Evolutionary conservation across 2,797 vertebrate species (phyloP).

Genomic region (Poecilia velifera): DNA sequence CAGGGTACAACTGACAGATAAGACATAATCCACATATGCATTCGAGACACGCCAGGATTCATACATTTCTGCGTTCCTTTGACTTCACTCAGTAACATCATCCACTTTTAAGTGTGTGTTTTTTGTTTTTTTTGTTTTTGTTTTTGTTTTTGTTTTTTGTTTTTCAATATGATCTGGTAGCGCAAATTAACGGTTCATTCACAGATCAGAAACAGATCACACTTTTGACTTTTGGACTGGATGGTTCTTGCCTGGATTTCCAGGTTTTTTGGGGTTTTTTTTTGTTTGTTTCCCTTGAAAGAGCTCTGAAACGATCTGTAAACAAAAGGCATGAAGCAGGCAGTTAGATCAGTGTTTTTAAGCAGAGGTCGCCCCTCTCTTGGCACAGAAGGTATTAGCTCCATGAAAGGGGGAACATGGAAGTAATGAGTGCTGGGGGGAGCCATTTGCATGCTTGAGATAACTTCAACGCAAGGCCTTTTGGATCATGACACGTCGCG

Average conservation of each 20-base stretch:
- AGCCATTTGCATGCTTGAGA: constrained; percentile 96
- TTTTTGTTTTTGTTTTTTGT: too few relatives aligned
- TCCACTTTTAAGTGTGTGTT: not conserved
- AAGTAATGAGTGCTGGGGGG: constrained; percentile 91
- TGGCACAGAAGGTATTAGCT: constrained; percentile 91
- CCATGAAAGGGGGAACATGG: constrained; percentile 90
- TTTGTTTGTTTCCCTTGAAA: constrained; percentile 26
- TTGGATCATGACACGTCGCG: constrained; percentile 97
- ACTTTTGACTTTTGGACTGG: not conserved
- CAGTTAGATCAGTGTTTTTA: constrained; percentile 75
- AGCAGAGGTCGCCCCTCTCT: constrained; percentile 81
- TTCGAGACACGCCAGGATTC: too few relatives aligned
- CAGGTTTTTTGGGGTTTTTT: constrained; percentile 25
- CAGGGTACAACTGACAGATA: too few relatives aligned
- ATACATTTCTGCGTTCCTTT: not conserved
- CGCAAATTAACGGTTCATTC: not conserved
- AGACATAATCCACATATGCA: too few relatives aligned
- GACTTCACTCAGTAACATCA: not conserved
- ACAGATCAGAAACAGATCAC: not conserved
- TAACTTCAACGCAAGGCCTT: constrained; percentile 90
- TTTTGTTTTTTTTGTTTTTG: too few relatives aligned
- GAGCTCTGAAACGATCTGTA: constrained; percentile 40
- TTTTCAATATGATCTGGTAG: not conserved
- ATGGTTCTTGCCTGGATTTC: constrained; percentile 11
- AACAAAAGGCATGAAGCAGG: constrained; percentile 57